These are phyloP conservation scores for Ramphastos sulfuratus DNA, from an alignment of 2,113 vertebrate genomes.

Conservation along the genomic window DNA sequence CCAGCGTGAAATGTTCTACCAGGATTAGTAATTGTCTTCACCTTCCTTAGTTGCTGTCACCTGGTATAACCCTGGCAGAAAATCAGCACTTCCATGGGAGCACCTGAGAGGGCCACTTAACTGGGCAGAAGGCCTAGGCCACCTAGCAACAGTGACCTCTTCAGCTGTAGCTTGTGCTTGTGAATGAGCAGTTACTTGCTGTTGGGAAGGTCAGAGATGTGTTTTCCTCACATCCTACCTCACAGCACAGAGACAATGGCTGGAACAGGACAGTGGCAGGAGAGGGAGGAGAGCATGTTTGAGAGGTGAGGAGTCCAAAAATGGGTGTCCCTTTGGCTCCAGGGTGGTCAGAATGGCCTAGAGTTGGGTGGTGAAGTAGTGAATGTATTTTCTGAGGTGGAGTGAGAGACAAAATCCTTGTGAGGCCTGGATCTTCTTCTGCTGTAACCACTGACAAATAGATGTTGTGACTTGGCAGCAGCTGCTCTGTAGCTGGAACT, in stretches of 20 bases:
- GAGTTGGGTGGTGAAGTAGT: background rate
- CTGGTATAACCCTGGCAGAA: background rate
- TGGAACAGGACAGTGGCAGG: background rate
- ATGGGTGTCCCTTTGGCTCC: background rate
- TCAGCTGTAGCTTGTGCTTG: background rate
- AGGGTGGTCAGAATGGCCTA: fast-evolving
- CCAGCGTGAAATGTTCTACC: background rate
- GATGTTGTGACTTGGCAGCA: background rate
- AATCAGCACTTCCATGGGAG: background rate
- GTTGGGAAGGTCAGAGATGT: background rate
- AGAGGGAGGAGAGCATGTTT: background rate
- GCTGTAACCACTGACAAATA: background rate
- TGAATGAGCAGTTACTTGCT: background rate
- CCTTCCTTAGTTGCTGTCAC: background rate
- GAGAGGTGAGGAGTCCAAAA: background rate
- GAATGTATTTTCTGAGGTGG: background rate
- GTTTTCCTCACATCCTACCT: background rate
- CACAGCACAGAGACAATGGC: fast-evolving
- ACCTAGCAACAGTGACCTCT: background rate
- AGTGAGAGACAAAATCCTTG: background rate
- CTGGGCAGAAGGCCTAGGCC: background rate
- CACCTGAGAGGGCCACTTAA: too few relatives aligned
- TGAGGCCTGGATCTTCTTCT: background rate
- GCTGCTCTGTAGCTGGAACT: background rate
- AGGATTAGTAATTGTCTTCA: background rate